phyloP scores from a whole-genome alignment of 2,113 vertebrate genomes.

The Tichodroma muraria region DNA sequence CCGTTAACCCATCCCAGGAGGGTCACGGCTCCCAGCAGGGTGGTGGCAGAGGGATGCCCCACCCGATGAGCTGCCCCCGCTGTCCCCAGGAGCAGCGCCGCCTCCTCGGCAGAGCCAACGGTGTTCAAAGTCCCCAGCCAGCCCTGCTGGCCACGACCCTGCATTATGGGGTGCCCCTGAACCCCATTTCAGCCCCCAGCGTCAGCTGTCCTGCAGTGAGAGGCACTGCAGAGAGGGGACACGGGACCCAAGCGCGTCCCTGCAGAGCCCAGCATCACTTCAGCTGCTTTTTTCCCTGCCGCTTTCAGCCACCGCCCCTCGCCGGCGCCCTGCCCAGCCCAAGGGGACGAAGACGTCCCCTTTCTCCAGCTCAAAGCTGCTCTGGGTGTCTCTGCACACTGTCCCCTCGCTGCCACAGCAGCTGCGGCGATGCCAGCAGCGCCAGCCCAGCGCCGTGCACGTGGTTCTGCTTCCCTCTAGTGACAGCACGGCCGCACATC shows the following conservation, averaged over 20 bases:
- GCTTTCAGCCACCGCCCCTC: neutral
- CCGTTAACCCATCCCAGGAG: neutral
- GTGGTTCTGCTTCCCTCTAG: conserved; percentile 50
- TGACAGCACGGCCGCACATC: neutral
- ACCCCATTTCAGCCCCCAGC: neutral
- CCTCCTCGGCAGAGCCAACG: neutral
- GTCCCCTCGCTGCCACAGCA: neutral
- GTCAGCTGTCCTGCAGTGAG: neutral
- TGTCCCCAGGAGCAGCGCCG: neutral
- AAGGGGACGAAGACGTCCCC: neutral
- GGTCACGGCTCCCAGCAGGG: neutral
- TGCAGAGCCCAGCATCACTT: neutral
- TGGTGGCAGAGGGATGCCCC: neutral
- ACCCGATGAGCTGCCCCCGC: rapidly evolving
- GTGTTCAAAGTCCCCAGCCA: neutral
- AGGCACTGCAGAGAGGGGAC: neutral
- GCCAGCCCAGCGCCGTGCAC: neutral
- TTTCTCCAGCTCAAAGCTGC: neutral
- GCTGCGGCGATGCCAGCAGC: neutral
- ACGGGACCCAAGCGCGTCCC: rapidly evolving
- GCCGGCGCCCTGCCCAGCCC: neutral
- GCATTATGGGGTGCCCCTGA: neutral
- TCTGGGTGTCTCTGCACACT: neutral
- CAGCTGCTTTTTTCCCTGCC: neutral
- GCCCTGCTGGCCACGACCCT: too few relatives aligned